These are phyloP conservation scores for Ichneumoninae sp. DNA, from an alignment of 2,888 invertebrate genomes.

Conservation along the genomic window DNA sequence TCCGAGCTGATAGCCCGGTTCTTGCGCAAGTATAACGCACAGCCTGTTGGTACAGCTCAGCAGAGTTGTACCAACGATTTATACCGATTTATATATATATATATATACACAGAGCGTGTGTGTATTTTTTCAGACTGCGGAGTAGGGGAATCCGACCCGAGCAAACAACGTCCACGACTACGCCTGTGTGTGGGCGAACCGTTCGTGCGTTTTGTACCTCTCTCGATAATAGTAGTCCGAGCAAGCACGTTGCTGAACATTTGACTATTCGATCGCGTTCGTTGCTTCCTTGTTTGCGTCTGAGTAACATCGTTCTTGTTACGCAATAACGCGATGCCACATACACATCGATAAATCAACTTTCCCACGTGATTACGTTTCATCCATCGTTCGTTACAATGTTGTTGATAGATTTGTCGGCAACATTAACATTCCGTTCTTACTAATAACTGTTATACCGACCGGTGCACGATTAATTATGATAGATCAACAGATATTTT, in stretches of 20 bases:
- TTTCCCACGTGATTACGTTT: constrained; percentile 35
- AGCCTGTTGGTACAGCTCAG: neutral
- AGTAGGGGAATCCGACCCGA: neutral
- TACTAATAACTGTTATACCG: no score
- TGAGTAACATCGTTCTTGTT: neutral
- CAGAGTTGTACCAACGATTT: constrained; percentile 1
- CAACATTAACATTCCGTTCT: no score
- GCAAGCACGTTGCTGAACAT: constrained; percentile 54
- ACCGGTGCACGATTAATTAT: no score
- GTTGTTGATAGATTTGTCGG: no score
- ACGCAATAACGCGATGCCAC: constrained; percentile 74
- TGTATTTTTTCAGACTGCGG: no score
- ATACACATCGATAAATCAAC: constrained; percentile 69
- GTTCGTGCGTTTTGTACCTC: constrained; percentile 29
- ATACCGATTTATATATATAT: neutral
- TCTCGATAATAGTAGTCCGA: constrained; percentile 2
- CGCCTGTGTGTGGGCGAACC: constrained; percentile 48
- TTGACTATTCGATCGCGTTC: constrained; percentile 56
- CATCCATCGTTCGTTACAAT: neutral
- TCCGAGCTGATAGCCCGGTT: constrained; percentile 28
- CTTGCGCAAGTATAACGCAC: constrained; percentile 48
- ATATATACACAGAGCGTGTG: no score
- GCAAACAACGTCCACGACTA: constrained; percentile 31
- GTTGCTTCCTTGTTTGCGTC: constrained; percentile 26
- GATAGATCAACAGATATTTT: no score